These are phyloP conservation scores for Drosophila prosaltans DNA, from an alignment of 1,140 invertebrate species.

Conservation along the genomic window DNA sequence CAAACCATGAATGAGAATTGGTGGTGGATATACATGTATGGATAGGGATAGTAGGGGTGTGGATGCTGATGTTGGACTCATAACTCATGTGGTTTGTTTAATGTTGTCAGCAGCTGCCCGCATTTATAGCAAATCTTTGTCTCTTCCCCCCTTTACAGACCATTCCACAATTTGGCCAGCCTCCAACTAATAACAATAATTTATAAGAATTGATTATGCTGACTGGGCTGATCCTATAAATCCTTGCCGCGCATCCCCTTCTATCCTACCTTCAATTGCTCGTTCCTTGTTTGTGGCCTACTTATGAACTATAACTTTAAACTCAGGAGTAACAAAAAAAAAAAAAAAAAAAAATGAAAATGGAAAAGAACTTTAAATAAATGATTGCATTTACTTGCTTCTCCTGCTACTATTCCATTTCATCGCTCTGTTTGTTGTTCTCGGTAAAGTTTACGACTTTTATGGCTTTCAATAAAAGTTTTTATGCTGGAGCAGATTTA, in stretches of 20 bases:
- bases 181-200: conserved; percentile 77
- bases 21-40: conserved; percentile 43
- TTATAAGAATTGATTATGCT: conserved; percentile 81
- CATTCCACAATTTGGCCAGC: conserved; percentile 36
- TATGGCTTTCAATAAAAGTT: conserved; percentile 71
- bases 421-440: conserved; percentile 11
- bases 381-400: conserved; percentile 37
- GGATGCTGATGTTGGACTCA: conserved; percentile 32
- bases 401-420: not conserved
- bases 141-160: conserved; percentile 15
- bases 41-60: not conserved
- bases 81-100: conserved; percentile 73
- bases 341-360: not conserved
- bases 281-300: conserved; percentile 46
- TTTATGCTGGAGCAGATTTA: conserved; percentile 63
- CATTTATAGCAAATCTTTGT: conserved; percentile 21
- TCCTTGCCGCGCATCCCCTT: conserved; percentile 31
- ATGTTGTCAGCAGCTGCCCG: conserved; percentile 72
- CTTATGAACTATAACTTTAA: conserved; percentile 13
- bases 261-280: not conserved
- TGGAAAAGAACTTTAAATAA: conserved; percentile 54
- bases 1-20: conserved; percentile 13
- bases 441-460: conserved; percentile 40
- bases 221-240: conserved; percentile 62
- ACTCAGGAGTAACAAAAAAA: not conserved